These are phyloP conservation scores for Drosophila neonasuta DNA, from an alignment of 2,888 invertebrate species.

Conservation along the genomic window DNA sequence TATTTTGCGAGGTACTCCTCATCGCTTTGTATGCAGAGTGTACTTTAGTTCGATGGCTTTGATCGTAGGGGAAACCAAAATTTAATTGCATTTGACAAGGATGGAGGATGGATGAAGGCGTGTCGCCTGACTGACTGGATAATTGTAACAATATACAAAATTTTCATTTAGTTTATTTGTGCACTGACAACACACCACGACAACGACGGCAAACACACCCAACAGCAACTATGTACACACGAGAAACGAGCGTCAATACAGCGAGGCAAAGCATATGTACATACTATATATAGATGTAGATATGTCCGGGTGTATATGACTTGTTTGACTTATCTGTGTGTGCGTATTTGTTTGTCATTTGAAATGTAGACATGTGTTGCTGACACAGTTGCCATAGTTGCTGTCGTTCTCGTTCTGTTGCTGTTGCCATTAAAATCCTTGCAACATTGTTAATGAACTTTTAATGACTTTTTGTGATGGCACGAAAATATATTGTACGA, in stretches of 20 bases:
- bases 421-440: slow-evolving; percentile 66
- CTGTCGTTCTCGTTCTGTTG: slow-evolving; percentile 23
- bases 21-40: not conserved
- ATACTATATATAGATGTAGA: not conserved
- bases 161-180: slow-evolving; percentile 66
- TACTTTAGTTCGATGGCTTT: not conserved
- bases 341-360: slow-evolving; percentile 59
- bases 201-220: slow-evolving; percentile 31
- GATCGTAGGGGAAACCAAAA: not conserved
- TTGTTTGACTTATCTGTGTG: slow-evolving; percentile 38
- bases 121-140: slow-evolving; percentile 40
- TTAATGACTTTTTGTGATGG: slow-evolving; percentile 76
- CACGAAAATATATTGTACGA: slow-evolving; percentile 25
- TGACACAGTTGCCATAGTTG: slow-evolving; percentile 47
- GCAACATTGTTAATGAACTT: slow-evolving; percentile 80
- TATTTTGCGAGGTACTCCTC: not conserved
- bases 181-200: slow-evolving; percentile 32
- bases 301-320: slow-evolving; percentile 39
- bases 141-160: slow-evolving; percentile 70
- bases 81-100: slow-evolving; percentile 11
- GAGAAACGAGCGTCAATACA: slow-evolving; percentile 7
- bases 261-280: not conserved
- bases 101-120: not conserved
- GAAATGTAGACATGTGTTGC: slow-evolving; percentile 64
- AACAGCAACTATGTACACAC: slow-evolving; percentile 17